Evolutionary conservation across 2,888 invertebrate genomes (phyloP).

Genomic region (Schizaphis graminum): DNA sequence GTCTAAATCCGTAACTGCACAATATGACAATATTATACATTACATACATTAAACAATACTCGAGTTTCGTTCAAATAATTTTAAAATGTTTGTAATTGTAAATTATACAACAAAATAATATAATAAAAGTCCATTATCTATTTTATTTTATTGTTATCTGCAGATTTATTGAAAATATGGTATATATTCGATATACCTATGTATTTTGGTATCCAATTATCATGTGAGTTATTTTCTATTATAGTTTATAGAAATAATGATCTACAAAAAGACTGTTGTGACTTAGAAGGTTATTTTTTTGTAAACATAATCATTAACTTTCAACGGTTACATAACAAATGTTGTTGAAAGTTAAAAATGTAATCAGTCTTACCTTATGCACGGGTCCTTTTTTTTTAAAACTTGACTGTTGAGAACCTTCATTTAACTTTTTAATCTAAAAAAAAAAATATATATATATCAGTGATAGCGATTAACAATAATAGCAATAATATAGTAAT

Average conservation of each 20-base stretch:
- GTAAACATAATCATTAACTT: constrained; percentile 1
- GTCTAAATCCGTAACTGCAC: neutral
- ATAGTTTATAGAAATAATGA: neutral
- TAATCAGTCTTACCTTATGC: constrained; percentile 30
- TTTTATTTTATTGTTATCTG: neutral
- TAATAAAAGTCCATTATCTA: neutral
- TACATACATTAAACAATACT: neutral
- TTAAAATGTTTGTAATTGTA: neutral
- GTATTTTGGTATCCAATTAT: neutral
- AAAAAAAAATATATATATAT: constrained; percentile 39
- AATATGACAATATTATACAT: neutral
- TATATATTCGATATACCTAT: neutral
- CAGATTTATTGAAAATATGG: neutral
- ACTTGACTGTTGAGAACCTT: constrained; percentile 57
- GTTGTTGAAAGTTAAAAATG: constrained; percentile 15
- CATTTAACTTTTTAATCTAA: constrained; percentile 61
- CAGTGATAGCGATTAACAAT: neutral
- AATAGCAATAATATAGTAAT: constrained; percentile 12
- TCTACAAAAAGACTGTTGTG: neutral
- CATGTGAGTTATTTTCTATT: neutral
- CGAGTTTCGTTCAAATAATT: neutral
- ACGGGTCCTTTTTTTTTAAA: constrained; percentile 48
- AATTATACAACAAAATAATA: neutral
- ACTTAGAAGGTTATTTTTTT: constrained; percentile 11
- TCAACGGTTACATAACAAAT: constrained; percentile 23